phyloP scores from a whole-genome alignment of 2,113 vertebrate genomes.

The Mirounga angustirostris region DNA sequence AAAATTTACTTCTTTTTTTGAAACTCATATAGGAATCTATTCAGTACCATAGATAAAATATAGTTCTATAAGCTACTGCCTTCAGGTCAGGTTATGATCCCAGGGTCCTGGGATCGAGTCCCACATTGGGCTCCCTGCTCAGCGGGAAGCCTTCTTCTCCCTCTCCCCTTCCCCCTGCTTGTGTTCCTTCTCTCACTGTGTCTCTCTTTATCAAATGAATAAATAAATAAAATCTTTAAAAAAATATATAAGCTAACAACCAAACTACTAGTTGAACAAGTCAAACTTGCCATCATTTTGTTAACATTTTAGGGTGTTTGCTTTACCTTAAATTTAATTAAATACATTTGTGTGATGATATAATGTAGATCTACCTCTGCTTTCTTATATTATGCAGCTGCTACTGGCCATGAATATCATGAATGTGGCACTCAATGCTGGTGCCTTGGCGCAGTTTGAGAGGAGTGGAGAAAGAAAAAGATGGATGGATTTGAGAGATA shows the following conservation, averaged over 20 bases:
- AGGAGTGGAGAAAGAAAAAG: neutral
- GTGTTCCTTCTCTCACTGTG: no score
- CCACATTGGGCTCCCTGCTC: no score
- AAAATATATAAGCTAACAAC: neutral
- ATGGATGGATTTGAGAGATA: neutral
- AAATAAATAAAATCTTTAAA: no score
- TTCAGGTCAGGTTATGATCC: no score
- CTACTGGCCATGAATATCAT: neutral
- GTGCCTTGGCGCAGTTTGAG: neutral
- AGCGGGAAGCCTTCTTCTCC: no score
- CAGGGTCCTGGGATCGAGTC: no score
- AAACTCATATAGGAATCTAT: neutral
- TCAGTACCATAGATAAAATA: neutral
- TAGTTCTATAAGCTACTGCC: neutral
- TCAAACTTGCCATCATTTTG: neutral
- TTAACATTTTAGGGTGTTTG: neutral
- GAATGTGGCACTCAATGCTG: neutral
- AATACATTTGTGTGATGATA: neutral
- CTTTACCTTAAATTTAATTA: slow-evolving; percentile 31
- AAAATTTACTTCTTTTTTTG: slow-evolving; percentile 38
- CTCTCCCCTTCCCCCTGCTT: no score
- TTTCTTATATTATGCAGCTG: neutral
- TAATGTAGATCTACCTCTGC: neutral
- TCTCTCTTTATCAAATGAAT: no score
- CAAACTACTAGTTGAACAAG: neutral